phyloP scores from a whole-genome alignment of 1,140 invertebrate species.

The Drosophila busckii region DNA sequence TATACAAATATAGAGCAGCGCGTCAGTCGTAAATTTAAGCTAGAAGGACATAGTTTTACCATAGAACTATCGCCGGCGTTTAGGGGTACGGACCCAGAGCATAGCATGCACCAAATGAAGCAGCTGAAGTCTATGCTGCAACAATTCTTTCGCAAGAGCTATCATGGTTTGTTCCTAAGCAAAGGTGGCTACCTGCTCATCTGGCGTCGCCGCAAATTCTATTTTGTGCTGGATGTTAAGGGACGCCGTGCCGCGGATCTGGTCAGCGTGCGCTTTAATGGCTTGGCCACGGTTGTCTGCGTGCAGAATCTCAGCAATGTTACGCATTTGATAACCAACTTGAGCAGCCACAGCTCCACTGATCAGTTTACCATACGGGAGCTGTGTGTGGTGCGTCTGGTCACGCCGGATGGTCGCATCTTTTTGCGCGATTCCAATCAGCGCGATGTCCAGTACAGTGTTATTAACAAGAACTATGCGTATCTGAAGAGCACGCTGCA shows the following conservation, averaged over 20 bases:
- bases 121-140: slow-evolving; percentile 31
- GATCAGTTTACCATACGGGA: slow-evolving; percentile 54
- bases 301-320: slow-evolving; percentile 50
- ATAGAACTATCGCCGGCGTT: slow-evolving; percentile 47
- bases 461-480: slow-evolving; percentile 59
- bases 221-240: slow-evolving; percentile 56
- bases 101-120: slow-evolving; percentile 6
- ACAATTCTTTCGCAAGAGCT: slow-evolving; percentile 38
- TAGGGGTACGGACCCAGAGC: not conserved
- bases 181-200: slow-evolving; percentile 43
- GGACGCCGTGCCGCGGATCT: slow-evolving; percentile 19
- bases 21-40: slow-evolving; percentile 44
- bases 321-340: slow-evolving; percentile 31
- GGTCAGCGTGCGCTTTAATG: slow-evolving; percentile 1
- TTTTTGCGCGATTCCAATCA: slow-evolving; percentile 33
- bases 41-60: slow-evolving; percentile 50
- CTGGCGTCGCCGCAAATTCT: slow-evolving; percentile 40
- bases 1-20: slow-evolving; percentile 15
- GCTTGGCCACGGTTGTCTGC: slow-evolving; percentile 45
- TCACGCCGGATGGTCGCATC: slow-evolving; percentile 44
- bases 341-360: slow-evolving; percentile 19
- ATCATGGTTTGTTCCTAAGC: slow-evolving; percentile 49
- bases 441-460: slow-evolving; percentile 30
- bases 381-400: slow-evolving; percentile 51
- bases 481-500: slow-evolving; percentile 50